Conservation (phyloP, 1,140 invertebrate genomes). For the Drosophila hydei region DNA sequence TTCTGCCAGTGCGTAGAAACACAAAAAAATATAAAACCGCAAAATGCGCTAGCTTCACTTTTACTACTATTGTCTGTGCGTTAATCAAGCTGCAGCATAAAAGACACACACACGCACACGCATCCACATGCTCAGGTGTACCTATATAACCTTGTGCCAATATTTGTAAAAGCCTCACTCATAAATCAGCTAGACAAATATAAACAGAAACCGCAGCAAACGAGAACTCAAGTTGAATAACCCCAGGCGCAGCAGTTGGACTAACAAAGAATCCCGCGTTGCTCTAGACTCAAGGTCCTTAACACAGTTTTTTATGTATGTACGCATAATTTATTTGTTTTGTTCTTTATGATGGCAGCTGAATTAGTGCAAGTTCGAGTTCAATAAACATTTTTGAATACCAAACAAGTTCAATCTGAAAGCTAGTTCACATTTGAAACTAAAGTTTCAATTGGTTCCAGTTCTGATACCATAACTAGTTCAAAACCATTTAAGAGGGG, state of each 20-base stretch:
- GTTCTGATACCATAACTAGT: too few relatives aligned
- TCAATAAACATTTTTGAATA: too few relatives aligned
- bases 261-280: background rate
- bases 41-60: conserved; percentile 21
- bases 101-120: conserved; percentile 24
- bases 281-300: background rate
- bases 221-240: conserved; percentile 64
- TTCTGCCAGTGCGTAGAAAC: conserved; percentile 42
- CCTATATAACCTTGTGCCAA: conserved; percentile 56
- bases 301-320: conserved; percentile 25
- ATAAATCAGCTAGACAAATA: conserved; percentile 78
- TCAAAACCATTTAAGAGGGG: too few relatives aligned
- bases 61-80: conserved; percentile 37
- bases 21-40: conserved; percentile 16
- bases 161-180: conserved; percentile 63
- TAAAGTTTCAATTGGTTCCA: too few relatives aligned
- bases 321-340: conserved; percentile 56
- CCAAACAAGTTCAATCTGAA: too few relatives aligned
- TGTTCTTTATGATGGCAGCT: background rate
- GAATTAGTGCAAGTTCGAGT: too few relatives aligned
- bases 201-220: conserved; percentile 25
- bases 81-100: conserved; percentile 70
- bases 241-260: conserved; percentile 40
- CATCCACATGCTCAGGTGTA: conserved; percentile 3
- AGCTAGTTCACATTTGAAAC: too few relatives aligned